A percentile compares a stretch with the other conserved stretches of the same genome.
Conservation (phyloP, 1,140 invertebrate genomes). For the Caenorhabditis tropicalis region DNA sequence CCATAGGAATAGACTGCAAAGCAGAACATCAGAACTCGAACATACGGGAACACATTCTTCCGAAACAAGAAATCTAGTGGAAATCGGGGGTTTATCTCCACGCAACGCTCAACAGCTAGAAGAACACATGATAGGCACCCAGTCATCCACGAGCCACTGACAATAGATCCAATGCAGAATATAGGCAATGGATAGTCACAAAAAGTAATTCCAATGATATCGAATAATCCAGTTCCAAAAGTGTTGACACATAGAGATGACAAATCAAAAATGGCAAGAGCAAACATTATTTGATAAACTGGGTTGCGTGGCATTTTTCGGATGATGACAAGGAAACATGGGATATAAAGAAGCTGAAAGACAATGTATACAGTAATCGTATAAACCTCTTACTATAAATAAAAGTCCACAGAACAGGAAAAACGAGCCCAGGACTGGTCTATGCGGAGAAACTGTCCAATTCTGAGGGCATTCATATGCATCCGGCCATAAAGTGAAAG, state of each 20-base stretch:
- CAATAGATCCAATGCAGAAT: background rate
- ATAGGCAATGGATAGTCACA: conserved; percentile 1
- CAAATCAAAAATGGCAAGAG: conserved; percentile 42
- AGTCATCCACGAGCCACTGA: background rate
- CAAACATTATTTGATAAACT: conserved; percentile 23
- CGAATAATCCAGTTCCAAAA: conserved; percentile 13
- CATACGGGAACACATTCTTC: background rate
- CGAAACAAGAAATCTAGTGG: background rate
- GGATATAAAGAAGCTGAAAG: conserved; percentile 81
- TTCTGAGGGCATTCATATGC: no score
- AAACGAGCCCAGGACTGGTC: no score
- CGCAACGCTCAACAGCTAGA: conserved; percentile 23
- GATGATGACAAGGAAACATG: conserved; percentile 9
- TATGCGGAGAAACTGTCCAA: no score
- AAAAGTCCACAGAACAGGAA: no score
- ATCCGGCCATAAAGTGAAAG: no score
- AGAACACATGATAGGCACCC: conserved; percentile 8
- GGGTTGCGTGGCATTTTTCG: background rate
- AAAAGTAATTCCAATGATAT: conserved; percentile 22
- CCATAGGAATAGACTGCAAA: background rate
- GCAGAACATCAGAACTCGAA: background rate
- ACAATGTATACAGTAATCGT: no score
- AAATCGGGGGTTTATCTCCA: background rate
- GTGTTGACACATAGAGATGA: background rate
- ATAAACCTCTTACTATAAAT: no score